phyloP scores from a whole-genome alignment of 2,888 invertebrate species.

The Sicus ferrugineus region DNA sequence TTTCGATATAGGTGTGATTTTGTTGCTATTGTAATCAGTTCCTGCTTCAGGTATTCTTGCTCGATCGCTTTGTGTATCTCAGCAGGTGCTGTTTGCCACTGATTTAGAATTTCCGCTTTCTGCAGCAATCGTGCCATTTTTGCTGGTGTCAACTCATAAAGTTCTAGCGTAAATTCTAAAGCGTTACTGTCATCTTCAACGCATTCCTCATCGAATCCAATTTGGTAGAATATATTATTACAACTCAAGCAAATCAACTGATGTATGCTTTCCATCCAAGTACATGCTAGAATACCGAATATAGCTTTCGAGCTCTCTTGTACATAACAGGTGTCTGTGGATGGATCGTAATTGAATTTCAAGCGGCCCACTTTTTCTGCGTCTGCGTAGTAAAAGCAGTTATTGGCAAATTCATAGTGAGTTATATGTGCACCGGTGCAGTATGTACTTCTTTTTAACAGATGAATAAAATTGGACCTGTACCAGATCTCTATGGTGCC shows the following conservation, averaged over 20 bases:
- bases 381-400: constrained; percentile 55
- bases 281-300: constrained; percentile 56
- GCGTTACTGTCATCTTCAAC: constrained; percentile 16
- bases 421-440: constrained; percentile 51
- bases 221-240: constrained; percentile 60
- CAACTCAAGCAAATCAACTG: constrained; percentile 58
- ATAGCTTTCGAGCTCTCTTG: constrained; percentile 48
- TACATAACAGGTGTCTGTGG: constrained; percentile 48
- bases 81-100: constrained; percentile 46
- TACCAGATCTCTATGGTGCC: constrained; percentile 61
- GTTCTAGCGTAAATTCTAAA: constrained; percentile 34
- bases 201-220: constrained; percentile 41
- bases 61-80: constrained; percentile 48
- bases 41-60: constrained; percentile 53
- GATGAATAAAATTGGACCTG: constrained; percentile 45
- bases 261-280: constrained; percentile 53
- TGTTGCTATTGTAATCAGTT: constrained; percentile 51
- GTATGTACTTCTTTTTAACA: constrained; percentile 50
- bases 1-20: constrained; percentile 43
- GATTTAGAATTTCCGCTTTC: constrained; percentile 44
- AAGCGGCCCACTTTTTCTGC: constrained; percentile 52
- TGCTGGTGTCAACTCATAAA: constrained; percentile 48
- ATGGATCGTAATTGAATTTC: constrained; percentile 47
- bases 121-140: constrained; percentile 44
- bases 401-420: constrained; percentile 49